Evolutionary conservation across 1,140 invertebrate genomes (phyloP), one percentile per base, ranked within the genome.

Genomic region (Caerostris extrusa): DNA sequence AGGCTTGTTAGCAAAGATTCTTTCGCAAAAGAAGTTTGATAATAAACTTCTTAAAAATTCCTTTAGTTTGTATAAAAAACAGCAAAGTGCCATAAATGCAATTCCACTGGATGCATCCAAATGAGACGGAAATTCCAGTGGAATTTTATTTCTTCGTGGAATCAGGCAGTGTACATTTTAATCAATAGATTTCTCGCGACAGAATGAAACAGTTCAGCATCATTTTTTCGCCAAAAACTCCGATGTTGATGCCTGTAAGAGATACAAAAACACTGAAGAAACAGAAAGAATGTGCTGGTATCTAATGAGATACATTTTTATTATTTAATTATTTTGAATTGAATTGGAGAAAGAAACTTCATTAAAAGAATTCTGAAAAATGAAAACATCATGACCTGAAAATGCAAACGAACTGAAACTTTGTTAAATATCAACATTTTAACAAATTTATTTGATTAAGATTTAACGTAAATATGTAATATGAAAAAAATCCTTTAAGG

Each of bases 281-380:
- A 4, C 12, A 14, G 12, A 64, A 64, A 10, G 17, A 64, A 64
- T 64, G 61, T 17, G 0, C 12, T 14, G 12, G 1, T 64, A 64
- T 64, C 61, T 64, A 64, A 64, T 64, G 61, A 64, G 61, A 64
- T 64, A 64, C 61, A 64, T 64, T 64, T 64, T 61, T 61, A 61
- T 61, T 61, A 12, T 61, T 61, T 61, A 61, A 61, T 61, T 61
- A 61, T 61, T 61, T 61, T 17, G 12, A 61, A 61, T 61, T 61
- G 10, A 61, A 61, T 61, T 61, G 10, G 10, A 14, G 17, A n/a
- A n/a, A n/a, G n/a, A n/a, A n/a, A n/a, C n/a, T n/a, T n/a, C n/a
- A n/a, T n/a, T n/a, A n/a, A n/a, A n/a, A n/a, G n/a, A n/a, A n/a
- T n/a, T n/a, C n/a, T n/a, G n/a, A n/a, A n/a, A n/a, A n/a, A n/a